Base-by-base conservation (phyloP, 1,140 invertebrate species). In the Bombus waltoni region DNA sequence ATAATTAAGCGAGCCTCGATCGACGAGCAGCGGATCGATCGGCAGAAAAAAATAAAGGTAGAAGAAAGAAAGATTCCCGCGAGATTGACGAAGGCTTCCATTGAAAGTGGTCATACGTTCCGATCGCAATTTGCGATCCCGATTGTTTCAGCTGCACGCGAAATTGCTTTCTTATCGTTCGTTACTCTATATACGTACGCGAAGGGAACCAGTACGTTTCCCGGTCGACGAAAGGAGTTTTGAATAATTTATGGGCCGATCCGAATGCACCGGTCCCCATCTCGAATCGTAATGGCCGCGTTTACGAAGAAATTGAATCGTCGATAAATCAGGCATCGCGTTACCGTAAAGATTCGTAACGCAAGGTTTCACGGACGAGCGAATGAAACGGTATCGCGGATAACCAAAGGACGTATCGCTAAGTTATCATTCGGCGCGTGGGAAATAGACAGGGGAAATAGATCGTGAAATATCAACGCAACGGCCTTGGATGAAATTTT, bases 1-100 rank as follows among this genome's bases (percentile, higher is more conserved):
- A 90, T 88, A 88, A 90, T 90, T 90, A 87, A 90, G 68, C 53
- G 85, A 78, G 32, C 75, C 73, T 18, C 28, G 65, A 62, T n/a
- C 59, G 59, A 62, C 59, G 59, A n/a, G 28, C 0, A 62, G n/a
- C 28, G 4, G 80, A 85, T 88, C n/a, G 57, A 74, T 62, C n/a
- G 42, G 22, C 2, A 15, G 5, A 47, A 0, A 15, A 6, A 6
- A 18, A 18, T 5, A 47, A 9, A 32, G 32, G 32, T 32, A 32
- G 32, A 32, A 32, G 32, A 32, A 22, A 38, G 18, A 59, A 62
- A 44, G 22, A n/a, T 59, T 59, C 35, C 57, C 47, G 15, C 6
- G 4, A 38, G 65, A 71, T 71, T 42, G 65, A 18, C 15, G n/a
- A 11, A n/a, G 28, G 40, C 38, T 32, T 59, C 42, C 32, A 47